These are phyloP conservation scores for Branchipolynoe longqiensis DNA, from an alignment of 2,888 invertebrate species.

Conservation along the genomic window DNA sequence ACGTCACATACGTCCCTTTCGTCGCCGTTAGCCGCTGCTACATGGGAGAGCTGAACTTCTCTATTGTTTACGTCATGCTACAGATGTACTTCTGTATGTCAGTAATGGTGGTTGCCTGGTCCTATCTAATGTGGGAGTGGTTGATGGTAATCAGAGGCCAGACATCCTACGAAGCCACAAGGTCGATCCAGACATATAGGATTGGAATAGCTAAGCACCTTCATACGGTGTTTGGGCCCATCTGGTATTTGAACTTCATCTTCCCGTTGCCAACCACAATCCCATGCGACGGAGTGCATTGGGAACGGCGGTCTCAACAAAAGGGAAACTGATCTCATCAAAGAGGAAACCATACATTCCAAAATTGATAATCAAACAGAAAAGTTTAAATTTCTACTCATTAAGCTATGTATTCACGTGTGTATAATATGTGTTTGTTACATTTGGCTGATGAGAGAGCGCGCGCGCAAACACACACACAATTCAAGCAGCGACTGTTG, in stretches of 20 bases:
- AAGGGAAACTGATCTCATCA: too few relatives aligned
- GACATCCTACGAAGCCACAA: conserved; percentile 75
- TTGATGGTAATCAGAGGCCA: conserved; percentile 70
- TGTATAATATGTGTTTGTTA: too few relatives aligned
- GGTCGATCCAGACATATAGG: conserved; percentile 70
- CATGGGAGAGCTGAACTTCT: conserved; percentile 69
- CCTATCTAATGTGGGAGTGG: conserved; percentile 73
- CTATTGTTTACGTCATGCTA: conserved; percentile 11
- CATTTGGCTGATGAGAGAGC: too few relatives aligned
- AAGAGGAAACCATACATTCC: too few relatives aligned
- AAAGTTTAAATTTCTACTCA: too few relatives aligned
- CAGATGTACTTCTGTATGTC: conserved; percentile 39
- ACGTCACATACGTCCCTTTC: conserved; percentile 70
- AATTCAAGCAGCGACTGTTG: too few relatives aligned
- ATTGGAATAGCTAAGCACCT: conserved; percentile 67
- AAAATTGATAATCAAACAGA: too few relatives aligned
- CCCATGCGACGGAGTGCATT: conserved; percentile 73
- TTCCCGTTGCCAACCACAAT: conserved; percentile 74
- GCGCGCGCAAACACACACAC: too few relatives aligned
- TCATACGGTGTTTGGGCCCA: conserved; percentile 75
- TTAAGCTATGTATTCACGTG: too few relatives aligned
- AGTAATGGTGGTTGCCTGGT: conserved; percentile 63
- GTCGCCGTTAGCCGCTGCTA: conserved; percentile 69
- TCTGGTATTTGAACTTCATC: conserved; percentile 75
- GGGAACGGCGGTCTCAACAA: conserved; percentile 69